Percentiles rank a stretch among this genome's conserved stretches.
phyloP scores from a whole-genome alignment of 2,797 vertebrate genomes.

The Pachyuromys duprasi region DNA sequence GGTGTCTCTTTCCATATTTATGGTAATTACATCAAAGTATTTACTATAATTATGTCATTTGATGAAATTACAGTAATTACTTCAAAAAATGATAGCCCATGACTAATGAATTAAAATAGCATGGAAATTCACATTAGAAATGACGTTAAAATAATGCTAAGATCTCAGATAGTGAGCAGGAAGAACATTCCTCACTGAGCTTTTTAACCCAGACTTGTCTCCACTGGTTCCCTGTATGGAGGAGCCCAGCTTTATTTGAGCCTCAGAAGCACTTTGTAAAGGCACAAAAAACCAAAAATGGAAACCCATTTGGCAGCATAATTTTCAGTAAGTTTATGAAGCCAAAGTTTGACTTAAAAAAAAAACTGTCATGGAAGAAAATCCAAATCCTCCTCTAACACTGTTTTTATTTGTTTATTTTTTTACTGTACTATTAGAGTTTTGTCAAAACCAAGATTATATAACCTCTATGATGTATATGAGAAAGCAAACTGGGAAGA shows the following conservation, averaged over 20 bases:
- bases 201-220: conserved; percentile 78
- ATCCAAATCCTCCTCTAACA: not conserved
- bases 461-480: not conserved
- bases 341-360: conserved; percentile 31
- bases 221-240: not conserved
- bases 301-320: conserved; percentile 6
- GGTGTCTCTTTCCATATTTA: conserved; percentile 88
- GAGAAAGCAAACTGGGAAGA: not conserved
- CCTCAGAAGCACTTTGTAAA: not conserved
- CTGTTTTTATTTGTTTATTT: not conserved
- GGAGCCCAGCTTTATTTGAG: conserved; percentile 33
- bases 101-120: conserved; percentile 91
- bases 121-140: conserved; percentile 89
- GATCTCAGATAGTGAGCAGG: conserved; percentile 84
- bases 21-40: conserved; percentile 90
- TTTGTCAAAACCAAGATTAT: not conserved
- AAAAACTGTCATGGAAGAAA: conserved; percentile 12
- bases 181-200: conserved; percentile 84
- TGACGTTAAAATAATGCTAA: conserved; percentile 86
- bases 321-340: conserved; percentile 46
- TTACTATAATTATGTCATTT: conserved; percentile 91
- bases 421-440: not conserved
- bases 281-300: not conserved
- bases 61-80: conserved; percentile 91
- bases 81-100: conserved; percentile 90